These are phyloP conservation scores for Eueides isabella DNA, from an alignment of 1,140 invertebrate genomes.

Conservation along the genomic window DNA sequence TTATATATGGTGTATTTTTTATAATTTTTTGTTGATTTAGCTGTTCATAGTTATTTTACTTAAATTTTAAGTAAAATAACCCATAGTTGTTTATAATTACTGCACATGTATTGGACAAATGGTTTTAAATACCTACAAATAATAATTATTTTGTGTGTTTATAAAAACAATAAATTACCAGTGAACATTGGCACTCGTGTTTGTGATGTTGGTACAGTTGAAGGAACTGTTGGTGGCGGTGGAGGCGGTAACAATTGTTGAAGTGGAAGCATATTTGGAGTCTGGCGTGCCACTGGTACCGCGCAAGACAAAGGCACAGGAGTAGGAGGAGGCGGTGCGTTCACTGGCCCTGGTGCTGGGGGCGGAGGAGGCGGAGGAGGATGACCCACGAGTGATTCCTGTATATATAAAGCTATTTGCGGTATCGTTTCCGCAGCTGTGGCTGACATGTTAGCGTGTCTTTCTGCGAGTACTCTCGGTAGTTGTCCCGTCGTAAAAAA, in stretches of 20 bases:
- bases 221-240: slow-evolving; percentile 19
- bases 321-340: background rate
- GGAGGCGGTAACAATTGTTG: slow-evolving; percentile 29
- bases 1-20: too few relatives aligned
- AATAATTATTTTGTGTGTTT: background rate
- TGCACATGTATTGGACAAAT: too few relatives aligned
- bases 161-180: slow-evolving; percentile 21
- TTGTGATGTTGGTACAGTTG: slow-evolving; percentile 14
- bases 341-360: background rate
- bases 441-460: slow-evolving; percentile 52
- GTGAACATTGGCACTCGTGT: slow-evolving; percentile 10
- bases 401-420: slow-evolving; percentile 47
- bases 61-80: too few relatives aligned
- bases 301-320: background rate
- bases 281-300: background rate
- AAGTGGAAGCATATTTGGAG: slow-evolving; percentile 9
- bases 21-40: too few relatives aligned
- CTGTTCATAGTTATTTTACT: too few relatives aligned
- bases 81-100: too few relatives aligned
- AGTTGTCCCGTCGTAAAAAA: slow-evolving; percentile 54
- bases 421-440: slow-evolving; percentile 46
- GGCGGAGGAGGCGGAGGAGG: slow-evolving; percentile 32
- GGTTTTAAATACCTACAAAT: too few relatives aligned
- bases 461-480: slow-evolving; percentile 54
- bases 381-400: slow-evolving; percentile 41